Base-by-base conservation (phyloP, 1,140 invertebrate species). In the Aporrectodea caliginosa region DNA sequence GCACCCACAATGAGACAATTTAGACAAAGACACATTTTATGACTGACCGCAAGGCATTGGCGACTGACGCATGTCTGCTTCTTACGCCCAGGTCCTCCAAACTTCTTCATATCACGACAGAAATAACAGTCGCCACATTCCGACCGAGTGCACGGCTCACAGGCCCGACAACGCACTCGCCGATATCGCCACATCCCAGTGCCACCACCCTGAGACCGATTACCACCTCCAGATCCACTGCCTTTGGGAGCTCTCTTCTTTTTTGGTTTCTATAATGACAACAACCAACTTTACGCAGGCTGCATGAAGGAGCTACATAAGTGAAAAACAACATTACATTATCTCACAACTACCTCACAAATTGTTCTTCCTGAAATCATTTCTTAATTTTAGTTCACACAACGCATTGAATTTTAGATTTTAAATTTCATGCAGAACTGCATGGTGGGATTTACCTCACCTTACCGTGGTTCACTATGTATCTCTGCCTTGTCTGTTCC, bases 51-150 rank as follows among this genome's bases (percentile, higher is more conserved):
- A 70, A 98, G 87, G 85, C 96, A 98, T 84, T 97, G 95, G 35
- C 95, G 90, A 92, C 94, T 95, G 81, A 96, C 92, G 86, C 97
- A 98, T 0, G 95, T 96, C 88, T 97, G 95, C 87, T 98, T 98
- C 78, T 95, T 95, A 68, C 94, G 90, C 0, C 96, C 96, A 2
- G 93, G 92, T 0, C 96, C 96, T 0, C 96, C 96, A 86, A 96
- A 98, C 88, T 98, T 98, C 16, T 95, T 94, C 96, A 98, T 98
- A 86, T 98, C 96, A 86, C 94, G 93, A 88, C 96, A 98, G 86
- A 96, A 97, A 80, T 92, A 93, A 87, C 96, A 98, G 84, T 97
- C 94, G 12, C 94, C 93, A 86, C 96, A 98, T 86, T 98, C 95
- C 22, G 93, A 92, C 58, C 95, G 91, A 77, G 94, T 92, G 86